Base-by-base conservation (phyloP, 92 coral and sea anemone genomes). In the Epizoanthus stellaris region DNA sequence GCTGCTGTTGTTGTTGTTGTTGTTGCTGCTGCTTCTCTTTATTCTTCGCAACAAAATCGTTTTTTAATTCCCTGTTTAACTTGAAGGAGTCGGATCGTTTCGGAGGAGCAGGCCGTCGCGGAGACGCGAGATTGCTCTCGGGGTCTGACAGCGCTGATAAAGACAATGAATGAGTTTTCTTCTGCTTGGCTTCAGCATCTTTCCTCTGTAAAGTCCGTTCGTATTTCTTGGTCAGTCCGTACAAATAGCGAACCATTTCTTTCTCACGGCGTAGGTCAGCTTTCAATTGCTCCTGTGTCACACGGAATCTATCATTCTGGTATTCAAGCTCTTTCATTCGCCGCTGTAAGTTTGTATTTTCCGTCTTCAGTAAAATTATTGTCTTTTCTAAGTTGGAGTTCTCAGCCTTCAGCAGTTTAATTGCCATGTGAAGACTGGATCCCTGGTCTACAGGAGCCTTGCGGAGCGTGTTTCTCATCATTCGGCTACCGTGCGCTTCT, bases 81-180 rank as follows among this genome's bases (percentile, higher is more conserved):
- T 94, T 94, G 80, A 94, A 94, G 25, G 98, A 94, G 59, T 92
- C 98, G 61, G 98, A 94, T 17, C 98, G 85, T 85, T 94, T 92
- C 3, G 98, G 98, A 16, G 98, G 98, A 38, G 91, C 92, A 12
- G 98, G 98, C 34, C 98, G 80, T 49, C 91, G 80, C n/a, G 83
- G 72, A 2, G 83, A 62, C 39, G 39, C 83, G 1, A 79, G 72
- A 21, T 79, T 79, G 47, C 83, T 79, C 53, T 79, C 83, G 54
- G 90, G 89, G 75, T 87, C 93, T 21, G 76, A 79, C 13, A 81
- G 86, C 66, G 75, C 67, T 17, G 67, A 53, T 42, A 66, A 20
- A 21, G 72, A 68, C 25, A 68, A 49, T 45, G 87, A 73, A 64
- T 75, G 82, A 30, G 77, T 14, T 73, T 66, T 75, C 40, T 77